Base-by-base conservation (phyloP, 2,797 vertebrate genomes). In the Ciconia nigra region DNA sequence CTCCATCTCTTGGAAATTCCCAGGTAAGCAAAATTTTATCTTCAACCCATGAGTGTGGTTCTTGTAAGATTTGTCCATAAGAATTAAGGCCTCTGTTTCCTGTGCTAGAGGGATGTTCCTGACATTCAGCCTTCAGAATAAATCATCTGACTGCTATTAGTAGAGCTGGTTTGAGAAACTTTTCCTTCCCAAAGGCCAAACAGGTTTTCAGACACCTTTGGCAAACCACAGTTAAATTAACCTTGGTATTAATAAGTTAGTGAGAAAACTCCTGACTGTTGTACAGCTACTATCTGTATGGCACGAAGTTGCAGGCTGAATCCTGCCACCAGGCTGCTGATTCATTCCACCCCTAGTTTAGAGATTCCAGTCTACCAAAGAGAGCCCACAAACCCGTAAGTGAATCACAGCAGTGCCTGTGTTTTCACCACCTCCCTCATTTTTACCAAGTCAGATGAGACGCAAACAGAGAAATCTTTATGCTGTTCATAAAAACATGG, bases 1-100 rank as follows among this genome's bases (percentile, higher is more conserved):
- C 96, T 98, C 57, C 95, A 97, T 9, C 98, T 99, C 42, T 98
- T 99, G 79, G 95, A 93, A 76, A 95, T 99, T 83, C 97, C 99
- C 7, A 98, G 98, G 99, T 99, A 98, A 98, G 96, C 5, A 84
- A 89, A 63, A 51, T 37, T 70, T 72, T 77, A 15, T 86, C 41
- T 79, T 77, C 46, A 65, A 1, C 10, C 16, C 16, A 1, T 12
- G 16, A 65, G 22, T 15, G 15, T 59, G 5, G 5, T 13, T 78
- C 59, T 86, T 61, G 2, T 9, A 79, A 57, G 25, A 37, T 9
- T 59, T 58, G 33, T 61, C 37, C 13, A 2, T 37, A 69, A 85
- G 51, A 78, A 86, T 41, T 9, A 77, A 90, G 24, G 4, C 7
- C 65, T 52, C 72, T 72, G 25, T 71, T 87, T 73, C 37, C 24